Evolutionary conservation across 2,113 vertebrate genomes (phyloP), one percentile per base, ranked within the genome.

Genomic region (Mastomys coucha): DNA sequence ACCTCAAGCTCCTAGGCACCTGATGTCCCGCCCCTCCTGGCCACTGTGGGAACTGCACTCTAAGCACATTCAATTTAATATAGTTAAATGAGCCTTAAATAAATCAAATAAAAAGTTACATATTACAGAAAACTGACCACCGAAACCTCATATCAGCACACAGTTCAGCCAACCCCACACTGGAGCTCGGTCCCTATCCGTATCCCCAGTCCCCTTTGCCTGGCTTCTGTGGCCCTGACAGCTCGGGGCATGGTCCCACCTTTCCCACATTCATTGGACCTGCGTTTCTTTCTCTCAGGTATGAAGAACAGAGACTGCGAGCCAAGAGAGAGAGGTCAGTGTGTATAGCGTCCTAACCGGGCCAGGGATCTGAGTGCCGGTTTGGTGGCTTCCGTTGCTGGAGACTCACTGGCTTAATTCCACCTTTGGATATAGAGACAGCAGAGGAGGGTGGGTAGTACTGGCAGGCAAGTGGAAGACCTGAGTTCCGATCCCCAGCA

Each of bases 301-400:
- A 98, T 7, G 99, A 99, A n/a, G 99, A 99, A 82, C 99, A 99
- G 97, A 99, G 99, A 96, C 99, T 99, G 95, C 99, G 99, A 98
- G 99, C 99, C 65, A 99, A 99, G 22, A 99, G 98, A 96, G 99
- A 99, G 98, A 99, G 99, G 99, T 99, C 97, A 96, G 96, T 88
- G 87, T 31, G 0, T 33, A n/a, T 0, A 7, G 33, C 9, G 20
- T 56, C n/a, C 31, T 36, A 65, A 51, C 22, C 17, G 51, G 77
- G 49, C 8, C 22, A 5, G n/a, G 53, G 7, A 8, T 8, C 58
- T 63, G 56, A 39, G 56, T 11, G 12, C 39, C 5, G 26, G 13
- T 19, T 67, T 1, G 0, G 51, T 2, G 28, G 14, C 70, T 36
- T 65, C 17, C 0, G 0, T 72, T 11, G 7, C 11, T 17, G 20